Conservation (phyloP, 2,113 vertebrate species). For the Oncorhynchus tshawytscha region DNA sequence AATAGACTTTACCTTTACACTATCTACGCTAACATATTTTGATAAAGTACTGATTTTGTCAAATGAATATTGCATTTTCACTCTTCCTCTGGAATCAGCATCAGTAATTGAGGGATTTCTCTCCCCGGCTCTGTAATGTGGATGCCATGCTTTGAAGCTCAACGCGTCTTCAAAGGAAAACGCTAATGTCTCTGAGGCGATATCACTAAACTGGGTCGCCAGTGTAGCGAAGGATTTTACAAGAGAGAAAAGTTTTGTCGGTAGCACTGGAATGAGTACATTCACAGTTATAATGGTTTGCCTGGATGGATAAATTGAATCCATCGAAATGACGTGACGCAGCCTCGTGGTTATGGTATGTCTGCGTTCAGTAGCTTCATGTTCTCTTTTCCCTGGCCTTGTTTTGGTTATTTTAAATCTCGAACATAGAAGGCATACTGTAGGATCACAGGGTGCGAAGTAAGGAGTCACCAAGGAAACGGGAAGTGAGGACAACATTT, state of each 20-base stretch:
- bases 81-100: conserved; percentile 10
- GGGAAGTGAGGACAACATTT: no score
- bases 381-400: no score
- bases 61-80: no score
- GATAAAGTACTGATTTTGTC: no score
- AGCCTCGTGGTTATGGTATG: neutral
- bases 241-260: conserved; percentile 19
- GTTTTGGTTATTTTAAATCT: no score
- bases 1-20: no score
- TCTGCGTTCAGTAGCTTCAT: neutral
- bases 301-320: neutral
- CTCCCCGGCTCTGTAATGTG: conserved; percentile 58
- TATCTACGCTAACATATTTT: no score
- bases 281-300: neutral
- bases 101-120: conserved; percentile 27
- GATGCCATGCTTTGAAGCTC: conserved; percentile 42
- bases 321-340: neutral
- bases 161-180: conserved; percentile 64
- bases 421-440: no score
- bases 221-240: conserved; percentile 51
- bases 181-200: conserved; percentile 49
- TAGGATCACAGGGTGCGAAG: no score
- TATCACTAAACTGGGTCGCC: conserved; percentile 67
- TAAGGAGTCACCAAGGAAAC: no score
- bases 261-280: neutral